Evolutionary conservation across 2,797 vertebrate species (phyloP).

Genomic region (Cetoscarus ocellatus): DNA sequence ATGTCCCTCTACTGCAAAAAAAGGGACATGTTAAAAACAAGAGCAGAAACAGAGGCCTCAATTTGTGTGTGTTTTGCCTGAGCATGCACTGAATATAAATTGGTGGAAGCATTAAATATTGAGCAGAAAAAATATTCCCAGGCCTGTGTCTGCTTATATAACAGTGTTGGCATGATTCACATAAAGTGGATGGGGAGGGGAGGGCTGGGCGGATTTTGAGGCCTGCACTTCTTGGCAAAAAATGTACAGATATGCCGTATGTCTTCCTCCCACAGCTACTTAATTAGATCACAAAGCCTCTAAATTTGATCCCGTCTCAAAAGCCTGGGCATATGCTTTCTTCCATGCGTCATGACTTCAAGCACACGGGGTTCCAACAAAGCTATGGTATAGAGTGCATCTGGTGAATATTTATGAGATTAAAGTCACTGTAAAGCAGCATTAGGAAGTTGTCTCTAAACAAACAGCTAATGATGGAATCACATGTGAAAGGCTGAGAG

Average conservation of each 20-base stretch:
- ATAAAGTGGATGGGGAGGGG: slow-evolving; percentile 28
- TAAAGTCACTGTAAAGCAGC: too few relatives aligned
- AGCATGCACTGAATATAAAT: slow-evolving; percentile 78
- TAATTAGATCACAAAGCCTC: slow-evolving; percentile 81
- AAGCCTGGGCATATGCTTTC: slow-evolving; percentile 49
- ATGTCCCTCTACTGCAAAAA: slow-evolving; percentile 61
- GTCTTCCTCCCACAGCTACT: slow-evolving; percentile 69
- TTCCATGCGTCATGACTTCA: slow-evolving; percentile 22
- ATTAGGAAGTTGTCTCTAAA: too few relatives aligned
- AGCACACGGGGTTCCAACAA: slow-evolving; percentile 32
- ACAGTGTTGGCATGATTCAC: slow-evolving; percentile 70
- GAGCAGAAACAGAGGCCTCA: slow-evolving; percentile 55
- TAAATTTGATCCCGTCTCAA: slow-evolving; percentile 62
- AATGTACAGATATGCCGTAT: slow-evolving; percentile 62
- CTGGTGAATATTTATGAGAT: slow-evolving; percentile 61
- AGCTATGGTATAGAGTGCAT: slow-evolving; percentile 13
- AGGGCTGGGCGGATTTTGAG: slow-evolving; percentile 59
- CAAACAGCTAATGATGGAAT: too few relatives aligned
- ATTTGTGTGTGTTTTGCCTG: slow-evolving; percentile 39
- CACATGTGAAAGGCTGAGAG: too few relatives aligned
- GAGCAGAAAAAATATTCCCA: slow-evolving; percentile 80
- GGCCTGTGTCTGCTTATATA: slow-evolving; percentile 77
- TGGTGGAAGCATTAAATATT: slow-evolving; percentile 82
- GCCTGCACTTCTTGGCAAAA: slow-evolving; percentile 66
- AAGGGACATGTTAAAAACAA: slow-evolving; percentile 65